A percentile compares a stretch with the other conserved stretches of the same genome.
Evolutionary conservation across 2,113 vertebrate species (phyloP).

Genomic region (Bujurquina vittata): DNA sequence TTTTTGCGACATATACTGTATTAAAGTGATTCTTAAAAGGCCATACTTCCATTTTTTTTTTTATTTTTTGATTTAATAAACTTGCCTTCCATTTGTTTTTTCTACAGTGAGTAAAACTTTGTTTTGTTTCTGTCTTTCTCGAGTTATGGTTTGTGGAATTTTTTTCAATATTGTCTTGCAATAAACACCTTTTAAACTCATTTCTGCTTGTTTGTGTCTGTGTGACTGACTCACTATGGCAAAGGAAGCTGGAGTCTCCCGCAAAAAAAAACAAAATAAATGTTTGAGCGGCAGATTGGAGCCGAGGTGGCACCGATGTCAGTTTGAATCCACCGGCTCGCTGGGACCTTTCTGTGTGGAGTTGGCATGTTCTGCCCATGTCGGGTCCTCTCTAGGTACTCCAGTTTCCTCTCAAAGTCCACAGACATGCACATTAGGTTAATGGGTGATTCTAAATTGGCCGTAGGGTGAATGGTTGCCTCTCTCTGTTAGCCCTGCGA

Average conservation of each 20-base stretch:
- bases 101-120: constrained; percentile 55
- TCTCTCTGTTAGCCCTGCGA: no score
- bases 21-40: constrained; percentile 44
- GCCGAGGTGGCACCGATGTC: no score
- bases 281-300: no score
- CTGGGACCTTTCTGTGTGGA: no score
- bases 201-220: not conserved
- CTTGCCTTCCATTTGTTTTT: constrained; percentile 61
- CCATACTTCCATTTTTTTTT: constrained; percentile 28
- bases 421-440: no score
- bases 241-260: not conserved
- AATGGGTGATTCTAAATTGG: no score
- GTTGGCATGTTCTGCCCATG: no score
- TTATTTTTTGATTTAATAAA: constrained; percentile 31
- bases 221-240: not conserved
- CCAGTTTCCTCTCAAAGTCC: no score
- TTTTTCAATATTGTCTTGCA: constrained; percentile 65
- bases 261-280: no score
- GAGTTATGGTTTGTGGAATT: constrained; percentile 45
- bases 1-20: constrained; percentile 40
- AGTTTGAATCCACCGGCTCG: no score
- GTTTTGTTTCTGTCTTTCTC: constrained; percentile 42
- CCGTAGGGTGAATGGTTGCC: no score
- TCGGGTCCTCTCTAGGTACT: no score
- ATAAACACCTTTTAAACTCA: constrained; percentile 71